phyloP scores from a whole-genome alignment of 2,113 vertebrate genomes.

The Chlamydotis undulata region DNA sequence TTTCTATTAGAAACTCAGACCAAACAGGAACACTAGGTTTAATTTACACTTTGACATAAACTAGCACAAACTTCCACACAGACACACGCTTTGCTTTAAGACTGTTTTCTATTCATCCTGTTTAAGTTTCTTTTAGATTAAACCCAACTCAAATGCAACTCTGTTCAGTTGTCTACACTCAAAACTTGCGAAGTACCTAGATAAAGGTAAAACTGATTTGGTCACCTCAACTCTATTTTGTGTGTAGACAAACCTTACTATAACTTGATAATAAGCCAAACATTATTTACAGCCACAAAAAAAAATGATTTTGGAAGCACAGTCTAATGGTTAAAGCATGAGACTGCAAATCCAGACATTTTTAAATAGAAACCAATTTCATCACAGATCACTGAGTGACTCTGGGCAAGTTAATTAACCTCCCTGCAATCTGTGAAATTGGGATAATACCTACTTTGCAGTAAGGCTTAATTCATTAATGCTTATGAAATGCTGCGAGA shows the following conservation, averaged over 20 bases:
- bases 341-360: background rate
- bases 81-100: background rate
- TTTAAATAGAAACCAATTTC: constrained; percentile 36
- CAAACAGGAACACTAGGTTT: background rate
- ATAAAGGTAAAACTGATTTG: background rate
- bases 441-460: constrained; percentile 36
- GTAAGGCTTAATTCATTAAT: constrained; percentile 44
- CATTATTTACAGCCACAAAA: background rate
- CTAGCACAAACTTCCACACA: background rate
- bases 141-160: background rate
- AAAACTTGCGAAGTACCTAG: background rate
- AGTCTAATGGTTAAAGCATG: background rate
- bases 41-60: background rate
- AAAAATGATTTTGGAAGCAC: background rate
- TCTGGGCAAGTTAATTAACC: constrained; percentile 60
- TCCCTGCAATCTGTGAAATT: constrained; percentile 34
- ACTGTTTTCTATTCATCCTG: background rate
- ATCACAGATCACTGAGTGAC: constrained; percentile 19
- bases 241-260: background rate
- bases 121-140: background rate
- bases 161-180: background rate
- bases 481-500: constrained; percentile 12
- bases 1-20: background rate
- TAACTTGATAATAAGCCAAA: background rate
- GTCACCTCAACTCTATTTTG: background rate